Percentiles rank a stretch among this genome's conserved stretches.
These are phyloP conservation scores for Byasa hedistus DNA, from an alignment of 2,888 invertebrate genomes.

Conservation along the genomic window DNA sequence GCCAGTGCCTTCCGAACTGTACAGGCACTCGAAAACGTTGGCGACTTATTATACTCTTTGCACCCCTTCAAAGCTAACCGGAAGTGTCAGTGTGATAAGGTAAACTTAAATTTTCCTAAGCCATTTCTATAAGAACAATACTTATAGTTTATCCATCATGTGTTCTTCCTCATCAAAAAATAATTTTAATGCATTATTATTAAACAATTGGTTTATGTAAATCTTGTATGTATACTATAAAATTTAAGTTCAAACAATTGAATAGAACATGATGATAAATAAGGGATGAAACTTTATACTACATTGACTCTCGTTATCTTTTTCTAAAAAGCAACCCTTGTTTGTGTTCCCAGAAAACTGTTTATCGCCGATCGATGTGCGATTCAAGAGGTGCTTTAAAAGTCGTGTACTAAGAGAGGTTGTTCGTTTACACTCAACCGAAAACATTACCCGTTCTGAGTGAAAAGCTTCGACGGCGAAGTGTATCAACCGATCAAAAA, in stretches of 20 bases:
- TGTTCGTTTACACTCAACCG: slow-evolving; percentile 34
- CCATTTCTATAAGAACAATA: neutral
- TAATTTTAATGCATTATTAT: too few species aligned
- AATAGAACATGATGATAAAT: neutral
- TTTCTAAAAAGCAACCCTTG: slow-evolving; percentile 33
- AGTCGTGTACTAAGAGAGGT: slow-evolving; percentile 35
- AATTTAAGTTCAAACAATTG: neutral
- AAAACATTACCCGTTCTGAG: slow-evolving; percentile 24
- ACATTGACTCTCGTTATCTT: neutral
- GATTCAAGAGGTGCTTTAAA: slow-evolving; percentile 33
- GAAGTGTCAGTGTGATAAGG: neutral
- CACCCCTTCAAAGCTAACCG: neutral
- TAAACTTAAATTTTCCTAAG: neutral
- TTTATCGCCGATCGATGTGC: slow-evolving; percentile 38
- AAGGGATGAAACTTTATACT: neutral
- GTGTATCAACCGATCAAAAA: slow-evolving; percentile 40
- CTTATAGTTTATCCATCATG: too few species aligned
- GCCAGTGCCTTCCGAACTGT: slow-evolving; percentile 41
- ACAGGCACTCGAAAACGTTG: slow-evolving; percentile 18
- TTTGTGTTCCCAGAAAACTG: slow-evolving; percentile 36
- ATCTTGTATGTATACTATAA: neutral
- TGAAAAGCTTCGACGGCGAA: slow-evolving; percentile 17
- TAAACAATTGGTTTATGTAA: too few species aligned
- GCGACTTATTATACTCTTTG: slow-evolving; percentile 10
- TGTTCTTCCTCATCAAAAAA: too few species aligned